Conservation (phyloP, 2,888 invertebrate genomes). For the Drepanosiphum platanoidis region DNA sequence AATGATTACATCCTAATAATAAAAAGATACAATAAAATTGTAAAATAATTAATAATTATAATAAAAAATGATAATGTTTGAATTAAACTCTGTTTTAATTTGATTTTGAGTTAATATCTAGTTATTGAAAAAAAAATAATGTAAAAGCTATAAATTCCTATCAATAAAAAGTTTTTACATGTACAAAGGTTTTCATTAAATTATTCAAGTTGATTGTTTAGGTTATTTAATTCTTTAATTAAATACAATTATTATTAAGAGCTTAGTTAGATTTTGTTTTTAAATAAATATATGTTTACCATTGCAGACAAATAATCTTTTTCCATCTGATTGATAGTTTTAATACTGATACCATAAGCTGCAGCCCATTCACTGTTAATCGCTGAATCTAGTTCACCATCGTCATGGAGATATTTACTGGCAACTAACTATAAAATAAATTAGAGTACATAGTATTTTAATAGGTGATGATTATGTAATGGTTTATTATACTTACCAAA, state of each 20-base stretch:
- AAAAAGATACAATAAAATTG: no score
- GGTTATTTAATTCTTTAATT: no score
- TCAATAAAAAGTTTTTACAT: no score
- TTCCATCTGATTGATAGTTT: conserved; percentile 84
- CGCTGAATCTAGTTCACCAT: conserved; percentile 91
- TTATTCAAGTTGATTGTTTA: no score
- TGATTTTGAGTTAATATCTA: not conserved
- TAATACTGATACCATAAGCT: conserved; percentile 79
- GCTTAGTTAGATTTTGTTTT: not conserved
- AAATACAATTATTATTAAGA: no score
- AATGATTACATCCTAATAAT: no score
- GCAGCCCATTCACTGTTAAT: conserved; percentile 93
- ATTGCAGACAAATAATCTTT: conserved; percentile 88
- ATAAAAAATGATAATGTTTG: no score
- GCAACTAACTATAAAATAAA: conserved; percentile 83
- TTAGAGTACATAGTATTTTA: not conserved
- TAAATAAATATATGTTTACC: conserved; percentile 69
- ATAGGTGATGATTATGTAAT: not conserved
- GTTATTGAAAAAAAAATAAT: no score
- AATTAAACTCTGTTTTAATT: not conserved
- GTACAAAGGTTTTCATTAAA: no score
- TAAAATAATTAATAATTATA: no score
- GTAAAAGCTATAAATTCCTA: no score
- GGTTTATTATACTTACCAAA: conserved; percentile 73
- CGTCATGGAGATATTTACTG: conserved; percentile 93